phyloP scores from a whole-genome alignment of 2,797 vertebrate species.

The Florisuga fusca region DNA sequence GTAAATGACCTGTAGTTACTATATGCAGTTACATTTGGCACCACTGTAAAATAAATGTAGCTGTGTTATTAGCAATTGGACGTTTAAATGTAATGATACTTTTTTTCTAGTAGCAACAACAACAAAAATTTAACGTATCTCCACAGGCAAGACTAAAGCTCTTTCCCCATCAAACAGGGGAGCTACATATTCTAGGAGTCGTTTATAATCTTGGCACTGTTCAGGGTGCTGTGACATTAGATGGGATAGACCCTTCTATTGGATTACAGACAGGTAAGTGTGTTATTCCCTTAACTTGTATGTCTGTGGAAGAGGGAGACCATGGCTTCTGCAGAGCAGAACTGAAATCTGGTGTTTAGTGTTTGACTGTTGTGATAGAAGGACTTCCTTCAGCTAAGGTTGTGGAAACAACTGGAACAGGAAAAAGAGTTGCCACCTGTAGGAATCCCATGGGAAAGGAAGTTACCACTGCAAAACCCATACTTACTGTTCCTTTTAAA shows the following conservation, averaged over 20 bases:
- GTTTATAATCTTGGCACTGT: constrained; percentile 91
- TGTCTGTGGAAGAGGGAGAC: neutral
- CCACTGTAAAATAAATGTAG: neutral
- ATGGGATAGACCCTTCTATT: constrained; percentile 79
- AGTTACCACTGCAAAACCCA: neutral
- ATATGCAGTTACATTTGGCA: neutral
- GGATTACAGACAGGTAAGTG: constrained; percentile 85
- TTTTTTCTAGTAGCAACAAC: constrained; percentile 73
- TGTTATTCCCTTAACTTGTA: neutral
- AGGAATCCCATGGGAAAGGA: neutral
- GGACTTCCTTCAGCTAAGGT: neutral
- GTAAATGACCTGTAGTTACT: neutral
- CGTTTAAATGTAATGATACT: constrained; percentile 46
- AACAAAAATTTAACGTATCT: constrained; percentile 80
- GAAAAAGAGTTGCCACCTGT: neutral
- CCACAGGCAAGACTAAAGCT: constrained; percentile 93
- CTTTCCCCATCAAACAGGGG: constrained; percentile 93
- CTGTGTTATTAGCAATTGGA: neutral
- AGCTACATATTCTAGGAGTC: constrained; percentile 92
- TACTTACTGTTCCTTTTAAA: neutral
- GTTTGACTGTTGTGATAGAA: neutral
- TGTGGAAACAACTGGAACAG: neutral
- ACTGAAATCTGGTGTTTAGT: neutral
- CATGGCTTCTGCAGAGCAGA: neutral
- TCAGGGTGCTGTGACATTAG: constrained; percentile 76